Base-by-base conservation (phyloP, 2,888 invertebrate genomes). In the Drosophila antonietae region DNA sequence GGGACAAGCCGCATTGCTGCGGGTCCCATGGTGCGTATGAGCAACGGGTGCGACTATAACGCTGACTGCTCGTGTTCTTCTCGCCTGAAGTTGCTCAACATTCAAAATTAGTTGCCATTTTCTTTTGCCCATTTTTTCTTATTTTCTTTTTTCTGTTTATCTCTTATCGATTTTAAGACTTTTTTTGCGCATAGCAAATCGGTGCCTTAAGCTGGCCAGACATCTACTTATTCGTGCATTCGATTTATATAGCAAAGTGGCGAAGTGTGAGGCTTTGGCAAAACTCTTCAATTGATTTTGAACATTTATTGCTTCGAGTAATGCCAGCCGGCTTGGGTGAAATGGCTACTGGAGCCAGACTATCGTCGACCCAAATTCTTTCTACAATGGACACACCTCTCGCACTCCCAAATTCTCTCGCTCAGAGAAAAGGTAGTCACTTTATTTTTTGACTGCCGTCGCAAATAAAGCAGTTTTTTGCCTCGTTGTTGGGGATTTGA, bases 201-300 rank as follows among this genome's bases (percentile, higher is more conserved):
- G 86, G 71, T 73, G 83, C 83, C 88, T 81, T 79, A 80, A 82
- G 81, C 78, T 76, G 75, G 52, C 63, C 66, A 73, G 68, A 68
- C 79, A 84, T 83, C 73, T 71, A 70, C 68, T 75, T 75, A 77
- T 76, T 81, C 80, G 63, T 59, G 61, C 61, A 56, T 56, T 61
- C 75, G 72, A 77, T 82, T 79, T 83, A 44, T 44, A 60, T 71
- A 58, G 59, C 41, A 41, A 55, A 28, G n/a, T 31, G 41, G 55
- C 67, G 35, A 68, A 73, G 80, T 81, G 86, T 81, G 81, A 76
- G 86, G 83, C 84, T 77, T 88, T 86, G 60, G 75, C 61, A 84
- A 90, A 90, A 84, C 78, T 81, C 84, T 88, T 89, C 90, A 90
- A 89, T 89, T 89, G 89, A 89, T 90, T 90, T 89, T 71, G 70